phyloP scores from a whole-genome alignment of 2,888 invertebrate species.

The Phrixothrix hirtus region DNA sequence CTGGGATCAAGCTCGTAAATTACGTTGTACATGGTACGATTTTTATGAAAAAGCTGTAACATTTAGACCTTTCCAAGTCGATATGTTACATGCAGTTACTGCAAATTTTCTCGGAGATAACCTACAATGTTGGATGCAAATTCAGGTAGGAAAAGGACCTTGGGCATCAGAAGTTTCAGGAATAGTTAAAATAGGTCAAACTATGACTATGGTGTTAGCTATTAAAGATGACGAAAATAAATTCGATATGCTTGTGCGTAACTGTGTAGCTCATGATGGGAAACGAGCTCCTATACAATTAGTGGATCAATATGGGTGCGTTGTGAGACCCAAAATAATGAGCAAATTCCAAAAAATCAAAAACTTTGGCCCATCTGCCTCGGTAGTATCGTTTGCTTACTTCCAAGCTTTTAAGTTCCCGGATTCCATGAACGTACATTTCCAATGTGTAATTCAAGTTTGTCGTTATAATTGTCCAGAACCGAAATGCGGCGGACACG shows the following conservation, averaged over 20 bases:
- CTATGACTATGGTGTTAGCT: constrained; percentile 95
- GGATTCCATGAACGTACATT: constrained; percentile 95
- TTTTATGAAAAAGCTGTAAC: constrained; percentile 95
- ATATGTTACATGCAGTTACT: constrained; percentile 92
- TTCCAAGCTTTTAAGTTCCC: constrained; percentile 98
- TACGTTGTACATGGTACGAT: constrained; percentile 94
- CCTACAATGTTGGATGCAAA: constrained; percentile 97
- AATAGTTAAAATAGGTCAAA: constrained; percentile 93
- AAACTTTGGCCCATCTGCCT: constrained; percentile 92
- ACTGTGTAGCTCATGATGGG: constrained; percentile 93
- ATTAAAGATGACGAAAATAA: constrained; percentile 96
- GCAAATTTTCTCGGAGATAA: constrained; percentile 95
- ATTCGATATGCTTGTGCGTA: constrained; percentile 92
- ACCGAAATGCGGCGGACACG: constrained; percentile 78
- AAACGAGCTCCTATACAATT: constrained; percentile 91
- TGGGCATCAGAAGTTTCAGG: constrained; percentile 98
- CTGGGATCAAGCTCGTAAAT: constrained; percentile 92
- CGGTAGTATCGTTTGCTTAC: constrained; percentile 92
- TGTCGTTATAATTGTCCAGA: constrained; percentile 93
- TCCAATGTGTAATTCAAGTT: constrained; percentile 95
- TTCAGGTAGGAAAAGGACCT: constrained; percentile 93
- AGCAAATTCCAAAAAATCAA: constrained; percentile 94
- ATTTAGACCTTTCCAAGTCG: constrained; percentile 93
- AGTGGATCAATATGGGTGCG: constrained; percentile 92
- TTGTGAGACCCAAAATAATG: constrained; percentile 93